Evolutionary conservation across 2,888 invertebrate genomes (phyloP).

Genomic region (Acanthosepion esculentum): DNA sequence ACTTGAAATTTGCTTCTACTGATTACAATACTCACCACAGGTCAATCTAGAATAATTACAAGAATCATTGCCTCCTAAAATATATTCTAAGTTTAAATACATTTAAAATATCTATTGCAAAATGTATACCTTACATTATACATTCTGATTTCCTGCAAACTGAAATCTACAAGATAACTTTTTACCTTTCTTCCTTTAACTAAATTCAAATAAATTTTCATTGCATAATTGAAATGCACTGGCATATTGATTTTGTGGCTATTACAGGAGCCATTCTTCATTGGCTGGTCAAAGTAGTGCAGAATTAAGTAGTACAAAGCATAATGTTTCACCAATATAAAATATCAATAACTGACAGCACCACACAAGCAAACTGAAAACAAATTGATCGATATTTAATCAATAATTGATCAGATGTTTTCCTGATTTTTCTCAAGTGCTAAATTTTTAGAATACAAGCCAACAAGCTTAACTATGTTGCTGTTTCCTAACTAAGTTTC

Average conservation of each 20-base stretch:
- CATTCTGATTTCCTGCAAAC: background rate
- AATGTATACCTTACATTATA: background rate
- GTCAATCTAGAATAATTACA: background rate
- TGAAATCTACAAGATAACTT: background rate
- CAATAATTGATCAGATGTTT: conserved; percentile 21
- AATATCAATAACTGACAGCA: background rate
- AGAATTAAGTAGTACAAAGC: background rate
- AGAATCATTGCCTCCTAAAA: background rate
- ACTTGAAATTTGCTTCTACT: background rate
- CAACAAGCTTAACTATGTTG: no score
- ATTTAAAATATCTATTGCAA: background rate
- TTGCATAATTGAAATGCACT: background rate
- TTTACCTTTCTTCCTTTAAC: background rate
- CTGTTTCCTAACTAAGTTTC: background rate
- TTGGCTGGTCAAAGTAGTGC: background rate
- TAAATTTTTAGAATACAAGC: background rate
- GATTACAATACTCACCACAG: background rate
- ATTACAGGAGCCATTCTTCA: conserved; percentile 12
- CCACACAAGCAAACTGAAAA: conserved; percentile 4
- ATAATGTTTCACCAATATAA: conserved; percentile 3
- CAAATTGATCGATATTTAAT: background rate
- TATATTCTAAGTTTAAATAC: background rate
- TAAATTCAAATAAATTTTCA: background rate
- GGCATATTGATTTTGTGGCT: background rate
- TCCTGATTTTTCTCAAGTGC: background rate